A percentile compares a stretch with the other conserved stretches of the same genome.
These are phyloP conservation scores for Lutraria lutraria DNA, from an alignment of 2,888 invertebrate species.

Conservation along the genomic window DNA sequence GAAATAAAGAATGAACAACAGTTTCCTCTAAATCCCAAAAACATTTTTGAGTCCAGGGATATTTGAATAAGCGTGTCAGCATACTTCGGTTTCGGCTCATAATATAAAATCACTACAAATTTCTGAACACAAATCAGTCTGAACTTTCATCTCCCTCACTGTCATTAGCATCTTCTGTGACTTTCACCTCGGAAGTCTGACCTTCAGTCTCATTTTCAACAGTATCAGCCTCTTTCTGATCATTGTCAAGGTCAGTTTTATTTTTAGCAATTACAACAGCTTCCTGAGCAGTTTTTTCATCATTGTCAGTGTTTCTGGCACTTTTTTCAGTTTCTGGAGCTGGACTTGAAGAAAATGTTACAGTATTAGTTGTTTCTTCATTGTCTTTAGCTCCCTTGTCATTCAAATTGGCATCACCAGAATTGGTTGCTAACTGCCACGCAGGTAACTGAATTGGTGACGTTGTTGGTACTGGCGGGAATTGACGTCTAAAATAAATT, in stretches of 20 bases:
- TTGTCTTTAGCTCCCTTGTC: slow-evolving; percentile 31
- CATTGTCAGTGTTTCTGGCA: not conserved
- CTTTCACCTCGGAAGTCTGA: slow-evolving; percentile 18
- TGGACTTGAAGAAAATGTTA: slow-evolving; percentile 42
- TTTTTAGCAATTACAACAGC: slow-evolving; percentile 37
- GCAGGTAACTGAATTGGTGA: slow-evolving; percentile 73
- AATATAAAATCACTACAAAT: not conserved
- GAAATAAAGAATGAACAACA: too few species aligned
- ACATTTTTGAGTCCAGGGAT: too few species aligned
- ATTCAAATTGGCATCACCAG: slow-evolving; percentile 57
- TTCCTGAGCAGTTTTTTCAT: slow-evolving; percentile 1
- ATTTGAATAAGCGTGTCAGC: too few species aligned
- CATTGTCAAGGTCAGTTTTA: slow-evolving; percentile 21
- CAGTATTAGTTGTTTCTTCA: slow-evolving; percentile 2
- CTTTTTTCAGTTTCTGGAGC: slow-evolving; percentile 12
- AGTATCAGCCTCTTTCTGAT: slow-evolving; percentile 40
- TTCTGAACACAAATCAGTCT: not conserved
- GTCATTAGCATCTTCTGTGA: slow-evolving; percentile 24
- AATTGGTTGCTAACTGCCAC: slow-evolving; percentile 73
- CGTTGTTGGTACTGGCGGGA: slow-evolving; percentile 76
- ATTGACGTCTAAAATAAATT: slow-evolving; percentile 75
- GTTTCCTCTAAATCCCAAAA: too few species aligned
- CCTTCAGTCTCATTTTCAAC: slow-evolving; percentile 41
- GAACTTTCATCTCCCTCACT: slow-evolving; percentile 36
- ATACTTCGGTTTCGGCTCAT: too few species aligned